Conservation (phyloP, 2,797 vertebrate species). For the Pseudochirops corinnae region DNA sequence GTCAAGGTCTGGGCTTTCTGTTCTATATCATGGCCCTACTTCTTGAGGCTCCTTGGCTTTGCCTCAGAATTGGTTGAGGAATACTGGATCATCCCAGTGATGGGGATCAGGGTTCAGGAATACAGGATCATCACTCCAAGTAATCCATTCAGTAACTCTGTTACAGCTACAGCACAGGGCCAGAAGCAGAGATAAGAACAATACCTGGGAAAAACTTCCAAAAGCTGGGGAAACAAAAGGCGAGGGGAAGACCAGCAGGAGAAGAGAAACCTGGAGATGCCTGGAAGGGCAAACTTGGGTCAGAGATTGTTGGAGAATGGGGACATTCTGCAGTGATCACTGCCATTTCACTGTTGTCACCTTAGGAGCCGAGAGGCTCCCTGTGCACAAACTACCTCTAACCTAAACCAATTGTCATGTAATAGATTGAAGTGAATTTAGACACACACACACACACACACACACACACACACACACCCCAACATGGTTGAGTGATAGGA, state of each 20-base stretch:
- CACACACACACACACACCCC: no score
- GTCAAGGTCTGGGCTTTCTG: not conserved
- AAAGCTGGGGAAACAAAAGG: not conserved
- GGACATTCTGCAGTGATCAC: not conserved
- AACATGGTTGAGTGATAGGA: no score
- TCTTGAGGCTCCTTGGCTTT: not conserved
- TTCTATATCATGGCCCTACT: not conserved
- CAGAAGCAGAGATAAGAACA: not conserved
- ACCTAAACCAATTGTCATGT: not conserved
- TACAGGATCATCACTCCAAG: not conserved
- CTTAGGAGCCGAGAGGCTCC: not conserved
- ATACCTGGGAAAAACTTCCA: not conserved
- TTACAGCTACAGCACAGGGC: not conserved
- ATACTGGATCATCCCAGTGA: not conserved
- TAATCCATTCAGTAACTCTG: not conserved
- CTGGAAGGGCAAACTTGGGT: not conserved
- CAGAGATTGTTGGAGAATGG: not conserved
- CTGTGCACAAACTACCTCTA: not conserved
- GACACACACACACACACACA: no score
- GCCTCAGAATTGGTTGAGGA: not conserved
- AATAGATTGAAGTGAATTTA: no score
- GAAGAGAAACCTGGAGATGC: not conserved
- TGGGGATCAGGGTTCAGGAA: no score
- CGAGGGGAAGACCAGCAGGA: not conserved
- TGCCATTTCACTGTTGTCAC: not conserved